Evolutionary conservation across 2,113 vertebrate species (phyloP), one percentile per base, ranked within the genome.

Genomic region (Corapipo altera): DNA sequence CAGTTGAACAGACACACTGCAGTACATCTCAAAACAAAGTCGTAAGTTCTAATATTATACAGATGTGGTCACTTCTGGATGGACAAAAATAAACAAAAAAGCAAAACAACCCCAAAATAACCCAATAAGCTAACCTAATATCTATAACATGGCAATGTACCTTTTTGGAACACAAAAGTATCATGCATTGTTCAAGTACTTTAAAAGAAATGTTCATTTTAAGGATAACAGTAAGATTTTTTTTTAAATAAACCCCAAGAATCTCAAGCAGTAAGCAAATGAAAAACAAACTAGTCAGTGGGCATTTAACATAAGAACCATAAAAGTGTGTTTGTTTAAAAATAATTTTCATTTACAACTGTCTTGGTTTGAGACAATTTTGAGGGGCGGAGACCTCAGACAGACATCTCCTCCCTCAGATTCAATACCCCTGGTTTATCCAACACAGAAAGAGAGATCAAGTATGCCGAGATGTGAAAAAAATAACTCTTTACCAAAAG

Each of bases 261-360:
- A 87, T 52, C 33, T 77, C 33, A 87, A 70, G 46, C 46, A 69
- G 46, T 44, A 30, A 87, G 91, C 81, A 96, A 97, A 98, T 88
- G 7, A 96, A 97, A 97, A 97, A 88, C 74, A 95, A 33, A 97
- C 93, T 57, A 92, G 65, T 75, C 59, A 71, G 51, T 87, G 92
- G 88, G 79, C 80, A 90, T 96, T 96, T 95, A 98, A 96, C 69
- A 90, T 91, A 97, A 95, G 72, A 97, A 97, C 87, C 37, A 18
- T 87, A 94, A 97, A 97, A 96, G 69, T 94, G 81, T 89, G 69
- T 97, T 94, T 85, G 93, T 94, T 89, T 94, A 87, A 93, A 96
- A 96, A 95, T 83, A 96, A 79, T 92, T 97, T 91, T 97, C 85
- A 97, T 95, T 96, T 97, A 97, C 96, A 97, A 94, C 22, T 86